Conservation (phyloP, 2,888 invertebrate genomes). For the Drosophila histrio region DNA sequence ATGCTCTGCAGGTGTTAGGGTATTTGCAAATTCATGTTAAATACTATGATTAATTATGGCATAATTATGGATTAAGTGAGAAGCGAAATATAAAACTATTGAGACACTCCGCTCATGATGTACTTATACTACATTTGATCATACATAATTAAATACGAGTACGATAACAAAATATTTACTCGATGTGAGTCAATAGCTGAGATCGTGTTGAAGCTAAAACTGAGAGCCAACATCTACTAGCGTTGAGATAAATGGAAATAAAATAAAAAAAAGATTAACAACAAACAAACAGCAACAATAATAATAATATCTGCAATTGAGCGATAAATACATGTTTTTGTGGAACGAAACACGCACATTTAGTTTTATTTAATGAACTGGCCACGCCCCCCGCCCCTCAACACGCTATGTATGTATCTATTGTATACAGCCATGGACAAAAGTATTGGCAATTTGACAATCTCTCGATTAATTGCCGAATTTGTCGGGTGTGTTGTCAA, state of each 20-base stretch:
- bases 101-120: constrained; percentile 19
- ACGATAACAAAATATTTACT: constrained; percentile 12
- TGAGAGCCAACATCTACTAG: constrained; percentile 36
- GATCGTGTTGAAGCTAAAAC: constrained; percentile 18
- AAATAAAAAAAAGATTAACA: background rate
- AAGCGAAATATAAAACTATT: constrained; percentile 6
- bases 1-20: constrained; percentile 15
- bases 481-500: too few relatives aligned
- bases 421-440: too few relatives aligned
- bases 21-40: constrained; percentile 15
- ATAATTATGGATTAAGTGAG: constrained; percentile 18
- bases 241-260: constrained; percentile 36
- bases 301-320: constrained; percentile 40
- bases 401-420: constrained; percentile 9
- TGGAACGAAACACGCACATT: constrained; percentile 52
- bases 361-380: constrained; percentile 26
- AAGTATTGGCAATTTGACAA: too few relatives aligned
- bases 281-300: constrained; percentile 34
- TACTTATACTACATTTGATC: constrained; percentile 13
- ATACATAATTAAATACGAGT: constrained; percentile 1
- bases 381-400: constrained; percentile 41
- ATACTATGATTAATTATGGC: constrained; percentile 42
- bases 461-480: too few relatives aligned
- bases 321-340: constrained; percentile 71
- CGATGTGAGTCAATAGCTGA: constrained; percentile 30